Evolutionary conservation across 2,113 vertebrate species (phyloP).

Genomic region (Myiopsitta monachus): DNA sequence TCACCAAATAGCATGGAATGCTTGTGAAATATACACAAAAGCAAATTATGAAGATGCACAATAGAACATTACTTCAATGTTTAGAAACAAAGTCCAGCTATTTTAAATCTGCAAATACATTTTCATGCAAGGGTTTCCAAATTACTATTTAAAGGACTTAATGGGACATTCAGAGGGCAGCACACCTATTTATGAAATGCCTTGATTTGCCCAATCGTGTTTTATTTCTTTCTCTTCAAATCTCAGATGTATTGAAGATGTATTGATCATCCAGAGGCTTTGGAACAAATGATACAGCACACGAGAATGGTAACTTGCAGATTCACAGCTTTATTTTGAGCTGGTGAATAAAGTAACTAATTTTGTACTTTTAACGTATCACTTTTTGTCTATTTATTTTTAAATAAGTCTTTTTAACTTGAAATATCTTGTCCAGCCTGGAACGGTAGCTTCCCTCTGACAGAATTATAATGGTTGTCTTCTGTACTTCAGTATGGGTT

Average conservation of each 20-base stretch:
- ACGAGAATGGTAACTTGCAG: background rate
- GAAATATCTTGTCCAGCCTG: background rate
- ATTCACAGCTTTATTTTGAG: background rate
- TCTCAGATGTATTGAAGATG: background rate
- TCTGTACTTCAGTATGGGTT: background rate
- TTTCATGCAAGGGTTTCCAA: background rate
- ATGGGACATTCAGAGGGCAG: background rate
- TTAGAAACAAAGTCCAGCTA: background rate
- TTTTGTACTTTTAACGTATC: background rate
- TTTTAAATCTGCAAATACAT: background rate
- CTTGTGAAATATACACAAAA: background rate
- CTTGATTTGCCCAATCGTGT: background rate
- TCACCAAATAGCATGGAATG: background rate
- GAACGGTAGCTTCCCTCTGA: background rate
- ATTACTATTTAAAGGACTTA: background rate
- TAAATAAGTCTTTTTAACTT: background rate
- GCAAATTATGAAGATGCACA: background rate
- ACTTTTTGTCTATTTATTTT: background rate
- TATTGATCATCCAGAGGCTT: background rate
- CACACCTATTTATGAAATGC: background rate
- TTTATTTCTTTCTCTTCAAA: background rate
- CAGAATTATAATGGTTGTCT: fast-evolving
- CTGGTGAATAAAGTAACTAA: background rate
- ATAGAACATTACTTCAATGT: background rate
- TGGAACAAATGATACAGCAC: background rate